Evolutionary conservation across 2,888 invertebrate genomes (phyloP).

Genomic region (Hesperia comma): DNA sequence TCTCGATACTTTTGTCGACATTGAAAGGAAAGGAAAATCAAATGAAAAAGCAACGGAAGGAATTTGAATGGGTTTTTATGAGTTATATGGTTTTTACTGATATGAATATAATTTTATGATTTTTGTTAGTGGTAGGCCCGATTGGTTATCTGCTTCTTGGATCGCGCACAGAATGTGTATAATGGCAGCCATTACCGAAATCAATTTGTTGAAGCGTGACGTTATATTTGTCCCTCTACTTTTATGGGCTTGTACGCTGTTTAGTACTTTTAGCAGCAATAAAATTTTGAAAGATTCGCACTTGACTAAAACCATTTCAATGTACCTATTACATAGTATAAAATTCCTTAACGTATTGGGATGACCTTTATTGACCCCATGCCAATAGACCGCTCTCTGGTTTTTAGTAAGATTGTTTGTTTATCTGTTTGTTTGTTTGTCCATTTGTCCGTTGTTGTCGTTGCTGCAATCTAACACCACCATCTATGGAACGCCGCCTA

Average conservation of each 20-base stretch:
- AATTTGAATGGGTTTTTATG: slow-evolving; percentile 33
- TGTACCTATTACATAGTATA: too few relatives aligned
- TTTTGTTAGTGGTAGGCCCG: slow-evolving; percentile 58
- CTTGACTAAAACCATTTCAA: too few relatives aligned
- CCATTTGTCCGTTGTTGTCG: too few relatives aligned
- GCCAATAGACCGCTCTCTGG: too few relatives aligned
- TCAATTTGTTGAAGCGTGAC: slow-evolving; percentile 70
- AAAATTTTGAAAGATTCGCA: too few relatives aligned
- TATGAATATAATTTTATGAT: slow-evolving; percentile 38
- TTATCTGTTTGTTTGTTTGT: too few relatives aligned
- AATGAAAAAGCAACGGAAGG: slow-evolving; percentile 29
- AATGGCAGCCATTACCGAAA: slow-evolving; percentile 69
- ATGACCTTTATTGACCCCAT: too few relatives aligned
- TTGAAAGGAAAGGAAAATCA: slow-evolving; percentile 30
- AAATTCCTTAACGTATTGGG: too few relatives aligned
- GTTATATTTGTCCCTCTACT: slow-evolving; percentile 66
- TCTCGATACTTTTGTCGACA: slow-evolving; percentile 25
- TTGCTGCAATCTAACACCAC: slow-evolving; percentile 20
- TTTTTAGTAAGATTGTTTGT: too few relatives aligned
- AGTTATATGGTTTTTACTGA: slow-evolving; percentile 27
- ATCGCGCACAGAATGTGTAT: slow-evolving; percentile 56
- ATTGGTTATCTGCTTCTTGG: slow-evolving; percentile 67
- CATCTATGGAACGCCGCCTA: too few relatives aligned
- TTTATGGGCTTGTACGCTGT: slow-evolving; percentile 51
- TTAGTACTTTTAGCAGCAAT: slow-evolving; percentile 42